Percentiles rank a stretch among this genome's conserved stretches.
phyloP scores from a whole-genome alignment of 2,797 vertebrate genomes.

The Xiphorhynchus erythropygius region DNA sequence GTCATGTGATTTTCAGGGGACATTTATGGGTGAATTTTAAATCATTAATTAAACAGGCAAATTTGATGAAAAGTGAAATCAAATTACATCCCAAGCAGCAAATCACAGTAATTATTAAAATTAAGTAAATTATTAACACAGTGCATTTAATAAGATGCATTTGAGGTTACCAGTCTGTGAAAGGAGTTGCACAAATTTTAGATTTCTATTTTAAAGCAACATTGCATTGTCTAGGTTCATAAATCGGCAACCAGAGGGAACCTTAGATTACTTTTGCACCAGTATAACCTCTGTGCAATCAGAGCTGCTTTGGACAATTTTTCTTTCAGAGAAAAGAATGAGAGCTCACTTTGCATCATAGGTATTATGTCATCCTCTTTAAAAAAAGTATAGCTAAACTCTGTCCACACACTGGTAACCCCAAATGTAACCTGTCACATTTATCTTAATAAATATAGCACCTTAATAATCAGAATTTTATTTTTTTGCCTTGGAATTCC shows the following conservation, averaged over 20 bases:
- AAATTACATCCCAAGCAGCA: background rate
- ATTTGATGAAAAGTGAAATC: background rate
- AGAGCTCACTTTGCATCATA: background rate
- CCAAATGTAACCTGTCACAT: background rate
- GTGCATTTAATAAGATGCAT: background rate
- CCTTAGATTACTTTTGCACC: background rate
- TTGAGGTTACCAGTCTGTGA: background rate
- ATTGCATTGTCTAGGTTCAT: background rate
- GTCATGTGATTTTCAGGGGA: background rate
- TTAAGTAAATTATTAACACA: slow-evolving; percentile 18
- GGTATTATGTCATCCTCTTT: background rate
- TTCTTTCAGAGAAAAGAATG: background rate
- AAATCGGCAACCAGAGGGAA: background rate
- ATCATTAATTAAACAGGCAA: background rate
- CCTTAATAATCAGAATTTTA: slow-evolving; percentile 11
- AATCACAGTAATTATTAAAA: background rate
- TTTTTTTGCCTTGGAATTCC: slow-evolving; percentile 21
- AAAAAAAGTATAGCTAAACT: background rate
- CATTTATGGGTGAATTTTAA: background rate
- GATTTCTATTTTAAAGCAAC: background rate
- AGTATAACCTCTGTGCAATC: background rate
- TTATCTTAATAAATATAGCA: background rate
- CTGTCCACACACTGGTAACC: background rate
- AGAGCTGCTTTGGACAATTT: background rate
- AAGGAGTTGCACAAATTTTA: background rate